Percentiles rank a stretch among this genome's conserved stretches.
Conservation (phyloP, 2,888 invertebrate genomes). For the Drosophila vallismaia region DNA sequence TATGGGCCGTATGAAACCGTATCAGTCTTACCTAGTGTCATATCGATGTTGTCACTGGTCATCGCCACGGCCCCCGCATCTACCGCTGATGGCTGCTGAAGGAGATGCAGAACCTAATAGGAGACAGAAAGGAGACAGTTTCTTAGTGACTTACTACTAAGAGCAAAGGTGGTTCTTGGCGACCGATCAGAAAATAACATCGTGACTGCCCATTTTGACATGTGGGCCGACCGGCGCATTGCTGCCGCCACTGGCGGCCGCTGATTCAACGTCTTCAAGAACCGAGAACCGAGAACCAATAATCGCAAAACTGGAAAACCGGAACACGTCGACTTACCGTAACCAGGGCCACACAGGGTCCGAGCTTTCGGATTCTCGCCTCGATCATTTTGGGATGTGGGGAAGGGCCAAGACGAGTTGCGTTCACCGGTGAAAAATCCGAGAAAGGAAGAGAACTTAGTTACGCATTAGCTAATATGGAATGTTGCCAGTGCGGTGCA, state of each 20-base stretch:
- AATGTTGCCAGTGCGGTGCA: constrained; percentile 59
- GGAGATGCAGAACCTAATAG: constrained; percentile 83
- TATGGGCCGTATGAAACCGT: neutral
- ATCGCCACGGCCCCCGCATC: constrained; percentile 92
- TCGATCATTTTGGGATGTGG: constrained; percentile 46
- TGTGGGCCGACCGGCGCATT: neutral
- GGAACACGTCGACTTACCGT: constrained; percentile 76
- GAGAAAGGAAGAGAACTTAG: constrained; percentile 47
- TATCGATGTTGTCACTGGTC: constrained; percentile 92
- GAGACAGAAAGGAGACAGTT: neutral
- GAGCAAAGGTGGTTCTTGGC: neutral
- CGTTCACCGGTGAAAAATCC: constrained; percentile 40
- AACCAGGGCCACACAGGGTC: constrained; percentile 65
- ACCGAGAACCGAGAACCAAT: constrained; percentile 9
- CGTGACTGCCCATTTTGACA: neutral
- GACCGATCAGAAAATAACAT: neutral
- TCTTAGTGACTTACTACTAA: constrained; percentile 2
- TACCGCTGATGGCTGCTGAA: constrained; percentile 88
- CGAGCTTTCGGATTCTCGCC: constrained; percentile 54
- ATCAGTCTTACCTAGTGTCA: constrained; percentile 89
- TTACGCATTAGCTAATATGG: constrained; percentile 60
- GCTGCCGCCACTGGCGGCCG: neutral
- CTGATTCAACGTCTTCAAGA: constrained; percentile 30
- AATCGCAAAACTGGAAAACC: neutral
- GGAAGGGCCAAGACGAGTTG: constrained; percentile 44